These are phyloP conservation scores for Coremacera marginata DNA, from an alignment of 2,888 invertebrate species.

Conservation along the genomic window DNA sequence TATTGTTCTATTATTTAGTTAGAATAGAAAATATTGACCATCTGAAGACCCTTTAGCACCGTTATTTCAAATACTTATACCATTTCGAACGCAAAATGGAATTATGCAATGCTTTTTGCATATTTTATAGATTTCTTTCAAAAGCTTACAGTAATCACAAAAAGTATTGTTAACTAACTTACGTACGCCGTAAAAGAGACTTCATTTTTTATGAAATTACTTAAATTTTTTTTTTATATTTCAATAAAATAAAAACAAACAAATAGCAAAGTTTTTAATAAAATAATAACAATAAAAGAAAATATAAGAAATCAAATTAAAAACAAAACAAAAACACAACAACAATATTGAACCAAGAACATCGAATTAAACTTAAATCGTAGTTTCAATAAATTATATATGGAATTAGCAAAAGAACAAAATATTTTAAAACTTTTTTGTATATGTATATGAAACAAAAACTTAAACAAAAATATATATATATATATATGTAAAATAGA, in stretches of 20 bases:
- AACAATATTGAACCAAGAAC: slow-evolving; percentile 63
- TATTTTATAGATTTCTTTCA: too few species aligned
- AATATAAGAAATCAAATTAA: slow-evolving; percentile 36
- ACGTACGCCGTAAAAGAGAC: background rate
- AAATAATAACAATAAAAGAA: slow-evolving; percentile 23
- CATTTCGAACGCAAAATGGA: too few species aligned
- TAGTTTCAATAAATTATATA: slow-evolving; percentile 55
- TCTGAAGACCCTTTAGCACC: too few species aligned
- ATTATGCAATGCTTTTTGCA: too few species aligned
- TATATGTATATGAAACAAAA: slow-evolving; percentile 15
- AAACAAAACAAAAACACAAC: slow-evolving; percentile 36
- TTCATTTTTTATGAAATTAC: background rate
- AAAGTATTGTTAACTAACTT: slow-evolving; percentile 9
- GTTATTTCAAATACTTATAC: too few species aligned
- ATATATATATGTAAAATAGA: background rate
- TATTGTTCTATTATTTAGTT: too few species aligned
- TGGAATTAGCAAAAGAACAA: slow-evolving; percentile 33
- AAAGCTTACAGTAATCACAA: background rate
- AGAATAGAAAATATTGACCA: too few species aligned
- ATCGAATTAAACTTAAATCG: slow-evolving; percentile 64
- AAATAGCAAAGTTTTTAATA: slow-evolving; percentile 27
- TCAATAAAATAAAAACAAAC: slow-evolving; percentile 3
- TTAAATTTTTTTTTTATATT: background rate
- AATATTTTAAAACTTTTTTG: slow-evolving; percentile 35
- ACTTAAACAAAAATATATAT: slow-evolving; percentile 26